Evolutionary conservation across 2,888 invertebrate genomes (phyloP), one percentile per base, ranked within the genome.

Genomic region (Trypoxylon attenuatum): DNA sequence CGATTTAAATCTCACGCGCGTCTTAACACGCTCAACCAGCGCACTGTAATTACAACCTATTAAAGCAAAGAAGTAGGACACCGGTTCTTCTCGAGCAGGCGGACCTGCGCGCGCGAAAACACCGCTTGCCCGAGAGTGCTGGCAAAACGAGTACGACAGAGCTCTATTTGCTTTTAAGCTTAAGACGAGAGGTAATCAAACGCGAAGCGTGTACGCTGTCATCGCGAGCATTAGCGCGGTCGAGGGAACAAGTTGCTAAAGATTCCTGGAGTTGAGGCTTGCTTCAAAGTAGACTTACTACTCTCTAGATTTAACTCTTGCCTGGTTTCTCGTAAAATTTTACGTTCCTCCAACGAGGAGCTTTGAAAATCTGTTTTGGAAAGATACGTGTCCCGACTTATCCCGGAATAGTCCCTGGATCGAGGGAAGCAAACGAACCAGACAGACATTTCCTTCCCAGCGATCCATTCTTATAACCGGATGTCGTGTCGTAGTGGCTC

Each of bases 361-460:
- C 39, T 21, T 25, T 27, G 18, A n/a, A n/a, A 18, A 15, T 19
- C 29, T 8, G 16, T 10, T 45, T 33, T 13, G 21, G 49, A 3
- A 10, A 10, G 13, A n/a, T 33, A 38, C 29, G 53, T 55, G 46
- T 38, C 55, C 19, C 56, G 57, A 51, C 46, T 15, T 19, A 42
- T 68, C 63, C 59, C 18, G 52, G 54, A 76, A 67, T 62, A 76
- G 54, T 58, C 43, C 21, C 29, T n/a, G 41, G 49, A 51, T 46
- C 50, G 46, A 41, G 56, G 64, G 63, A 61, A 70, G 64, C 57
- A 62, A 68, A 65, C 58, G 61, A 56, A 51, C 43, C 70, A 65
- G 69, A 75, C 67, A 62, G 60, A 13, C 46, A 53, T 60, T 68
- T 71, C 73, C 60, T 62, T 64, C 69, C 58, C 61, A 29, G 29